Conservation (phyloP, 2,888 invertebrate genomes). For the Nebria brevicollis region DNA sequence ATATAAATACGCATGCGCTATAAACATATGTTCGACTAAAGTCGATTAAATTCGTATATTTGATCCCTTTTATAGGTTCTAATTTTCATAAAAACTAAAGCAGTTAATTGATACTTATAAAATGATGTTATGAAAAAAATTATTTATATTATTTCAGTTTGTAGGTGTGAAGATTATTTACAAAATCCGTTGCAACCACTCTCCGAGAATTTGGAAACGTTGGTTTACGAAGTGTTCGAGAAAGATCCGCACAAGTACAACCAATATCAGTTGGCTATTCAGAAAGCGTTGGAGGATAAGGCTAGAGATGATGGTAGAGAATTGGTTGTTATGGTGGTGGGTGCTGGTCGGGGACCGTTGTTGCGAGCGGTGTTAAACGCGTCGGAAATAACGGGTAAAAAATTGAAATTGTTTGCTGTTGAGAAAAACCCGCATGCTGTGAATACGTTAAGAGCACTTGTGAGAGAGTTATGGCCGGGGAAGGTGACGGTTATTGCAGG, state of each 20-base stretch:
- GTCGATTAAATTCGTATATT: neutral
- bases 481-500: constrained; percentile 81
- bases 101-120: neutral
- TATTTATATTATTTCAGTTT: constrained; percentile 41
- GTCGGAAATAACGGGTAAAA: constrained; percentile 71
- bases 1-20: neutral
- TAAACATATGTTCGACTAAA: neutral
- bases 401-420: constrained; percentile 89
- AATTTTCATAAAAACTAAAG: too few species aligned
- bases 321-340: constrained; percentile 81
- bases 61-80: too few species aligned
- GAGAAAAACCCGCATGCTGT: constrained; percentile 99
- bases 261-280: constrained; percentile 86
- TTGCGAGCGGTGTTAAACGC: constrained; percentile 91
- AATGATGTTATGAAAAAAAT: constrained; percentile 8
- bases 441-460: constrained; percentile 80
- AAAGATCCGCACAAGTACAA: constrained; percentile 96
- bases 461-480: constrained; percentile 80
- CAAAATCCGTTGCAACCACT: constrained; percentile 94
- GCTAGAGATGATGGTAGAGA: constrained; percentile 52
- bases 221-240: constrained; percentile 98
- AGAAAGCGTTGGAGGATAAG: constrained; percentile 75
- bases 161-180: constrained; percentile 88
- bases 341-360: constrained; percentile 95
- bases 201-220: constrained; percentile 93